A percentile compares a stretch with the other conserved stretches of the same genome.
phyloP scores from a whole-genome alignment of 2,113 vertebrate species.

The Burhinus oedicnemus region DNA sequence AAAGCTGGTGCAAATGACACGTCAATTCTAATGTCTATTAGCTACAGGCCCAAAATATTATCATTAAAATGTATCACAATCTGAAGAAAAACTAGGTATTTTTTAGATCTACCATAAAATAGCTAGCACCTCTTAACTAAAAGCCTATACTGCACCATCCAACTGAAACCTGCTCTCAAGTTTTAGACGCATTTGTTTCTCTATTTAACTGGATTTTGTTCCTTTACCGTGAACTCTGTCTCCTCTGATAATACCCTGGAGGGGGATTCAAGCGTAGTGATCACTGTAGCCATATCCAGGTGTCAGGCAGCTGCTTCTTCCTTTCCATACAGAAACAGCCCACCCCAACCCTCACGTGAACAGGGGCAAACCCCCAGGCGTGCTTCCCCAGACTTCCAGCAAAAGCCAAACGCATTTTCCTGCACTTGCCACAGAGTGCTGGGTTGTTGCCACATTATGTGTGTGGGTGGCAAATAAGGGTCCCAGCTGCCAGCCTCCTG shows the following conservation, averaged over 20 bases:
- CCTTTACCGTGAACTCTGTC: not conserved
- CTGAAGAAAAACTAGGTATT: not conserved
- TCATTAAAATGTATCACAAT: not conserved
- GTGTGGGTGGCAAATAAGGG: not conserved
- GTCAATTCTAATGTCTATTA: not conserved
- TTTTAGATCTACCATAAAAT: not conserved
- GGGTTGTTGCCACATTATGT: not conserved
- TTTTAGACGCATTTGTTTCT: not conserved
- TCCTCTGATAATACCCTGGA: not conserved
- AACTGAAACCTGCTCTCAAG: not conserved
- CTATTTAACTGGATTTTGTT: not conserved
- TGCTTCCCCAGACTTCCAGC: not conserved
- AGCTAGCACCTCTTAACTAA: not conserved
- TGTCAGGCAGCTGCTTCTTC: not conserved
- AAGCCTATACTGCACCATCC: not conserved
- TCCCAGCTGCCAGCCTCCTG: not conserved
- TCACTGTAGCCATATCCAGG: not conserved
- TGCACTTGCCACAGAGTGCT: not conserved
- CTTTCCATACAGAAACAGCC: not conserved
- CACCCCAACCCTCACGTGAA: too few species aligned
- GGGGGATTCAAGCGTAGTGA: not conserved
- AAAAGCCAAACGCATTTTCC: not conserved
- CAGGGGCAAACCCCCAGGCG: accelerated
- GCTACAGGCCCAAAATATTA: not conserved
- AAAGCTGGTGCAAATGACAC: not conserved